Evolutionary conservation across 2,797 vertebrate species (phyloP), one percentile per base, ranked within the genome.

Genomic region (Poecile montanus): DNA sequence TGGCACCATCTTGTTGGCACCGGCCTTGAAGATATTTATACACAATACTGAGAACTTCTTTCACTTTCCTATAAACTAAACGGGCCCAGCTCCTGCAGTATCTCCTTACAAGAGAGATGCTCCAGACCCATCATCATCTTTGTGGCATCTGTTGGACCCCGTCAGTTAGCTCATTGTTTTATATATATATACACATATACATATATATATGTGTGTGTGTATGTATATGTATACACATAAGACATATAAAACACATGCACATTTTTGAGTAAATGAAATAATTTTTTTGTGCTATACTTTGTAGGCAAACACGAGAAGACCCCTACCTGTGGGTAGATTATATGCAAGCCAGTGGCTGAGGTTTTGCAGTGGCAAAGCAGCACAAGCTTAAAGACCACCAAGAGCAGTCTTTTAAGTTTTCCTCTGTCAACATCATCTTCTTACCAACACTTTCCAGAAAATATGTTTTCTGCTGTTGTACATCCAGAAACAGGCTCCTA

Each of bases 161-260:
- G 1, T 74, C 15, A 15, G 22, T 36, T 56, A 36, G 10, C 19
- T 61, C 8, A 2, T 20, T 61, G 17, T 21, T 15, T 1, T 48
- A 14, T 10, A 22, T 23, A 26, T 16, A 2, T 13, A 19, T 42
- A 42, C 13, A 16, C 6, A 11, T 38, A 11, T 38, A 11, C 10
- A 36, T 36, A 36, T 36, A 36, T 36, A 36, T 36, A 10, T 36
- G 36, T 36, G 38, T 38, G 13, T 40, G 13, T 40, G 38, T 40
- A 40, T 40, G 13, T 40, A 13, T 40, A 40, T 40, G 13, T 40
- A 40, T 13, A 13, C 6, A 26, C 6, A 3, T 19, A 30, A 13
- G 30, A 7, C 0, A 0, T 50, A 12, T 13, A 16, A 27, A 62
- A 20, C 21, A 4, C 5, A 0, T 48, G 9, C 2, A 1, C 32